Evolutionary conservation across 2,888 invertebrate genomes (phyloP), one percentile per base, ranked within the genome.

Genomic region (Megalurothrips usitatus): DNA sequence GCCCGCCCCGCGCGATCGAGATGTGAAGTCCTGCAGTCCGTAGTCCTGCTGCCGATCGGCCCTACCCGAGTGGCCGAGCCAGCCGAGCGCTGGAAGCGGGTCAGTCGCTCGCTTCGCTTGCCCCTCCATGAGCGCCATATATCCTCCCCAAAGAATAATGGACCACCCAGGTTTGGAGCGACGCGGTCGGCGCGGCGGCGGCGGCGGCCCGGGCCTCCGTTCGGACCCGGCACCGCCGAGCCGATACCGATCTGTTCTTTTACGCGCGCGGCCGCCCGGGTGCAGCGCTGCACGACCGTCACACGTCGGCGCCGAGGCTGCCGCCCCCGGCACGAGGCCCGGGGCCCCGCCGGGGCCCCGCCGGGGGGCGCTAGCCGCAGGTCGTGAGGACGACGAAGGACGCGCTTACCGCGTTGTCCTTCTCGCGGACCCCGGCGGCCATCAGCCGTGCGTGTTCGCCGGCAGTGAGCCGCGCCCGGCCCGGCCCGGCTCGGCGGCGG

Each of bases 101-200:
- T 75, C 68, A 75, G 26, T 75, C 68, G 68, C 68, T 26, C 23
- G 26, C 19, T 58, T 19, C 58, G 68, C 26, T n/a, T n/a, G 58
- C 19, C 14, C 58, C 58, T 17, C 19, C 58, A 12, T 52, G 52
- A n/a, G 68, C 23, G 52, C 68, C 68, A 75, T 75, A 75, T 75
- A 75, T 75, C 68, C 68, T 75, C 68, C 68, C 68, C 68, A 75
- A 75, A 75, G 68, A 75, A 75, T 75, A 75, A 75, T 75, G 68
- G 68, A 75, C 68, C 68, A 75, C 68, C 68, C 68, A 75, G 68
- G 68, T 26, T 75, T 26, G 68, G 26, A 58, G 58, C 58, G 17
- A 43, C 19, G 58, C 58, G 58, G 58, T 43, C 34, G 58, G 58
- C 58, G 58, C 19, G 58, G 58, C 58, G 14, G 58, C 34, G 58